A percentile compares a stretch with the other conserved stretches of the same genome.
phyloP scores from a whole-genome alignment of 2,797 vertebrate genomes.

The Odontamblyopus rebecca region DNA sequence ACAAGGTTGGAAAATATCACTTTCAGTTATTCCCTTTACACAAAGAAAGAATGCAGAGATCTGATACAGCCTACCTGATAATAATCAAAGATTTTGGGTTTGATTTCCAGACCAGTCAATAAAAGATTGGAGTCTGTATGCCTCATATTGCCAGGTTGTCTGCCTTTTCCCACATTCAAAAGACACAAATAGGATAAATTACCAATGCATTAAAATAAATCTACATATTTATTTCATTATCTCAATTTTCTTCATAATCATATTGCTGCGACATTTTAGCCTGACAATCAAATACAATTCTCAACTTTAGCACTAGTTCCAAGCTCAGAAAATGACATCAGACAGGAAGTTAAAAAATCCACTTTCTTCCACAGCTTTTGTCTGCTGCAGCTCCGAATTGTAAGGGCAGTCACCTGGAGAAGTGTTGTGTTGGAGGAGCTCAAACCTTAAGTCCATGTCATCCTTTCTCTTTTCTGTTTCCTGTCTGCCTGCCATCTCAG shows the following conservation, averaged over 20 bases:
- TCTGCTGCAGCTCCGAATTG: background rate
- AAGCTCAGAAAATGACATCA: background rate
- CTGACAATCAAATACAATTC: background rate
- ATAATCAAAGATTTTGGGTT: background rate
- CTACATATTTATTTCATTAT: background rate
- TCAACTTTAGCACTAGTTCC: background rate
- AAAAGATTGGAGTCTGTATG: background rate
- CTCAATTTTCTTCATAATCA: background rate
- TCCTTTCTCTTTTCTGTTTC: conserved; percentile 6
- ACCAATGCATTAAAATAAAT: background rate
- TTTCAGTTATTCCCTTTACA: background rate
- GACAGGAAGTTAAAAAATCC: background rate
- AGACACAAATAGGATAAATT: background rate
- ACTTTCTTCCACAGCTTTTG: background rate
- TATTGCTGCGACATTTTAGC: background rate
- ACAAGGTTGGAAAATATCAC: background rate
- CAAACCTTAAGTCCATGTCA: conserved; percentile 2
- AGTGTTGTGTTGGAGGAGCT: background rate
- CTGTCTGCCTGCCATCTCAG: conserved; percentile 4
- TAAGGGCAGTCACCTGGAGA: conserved; percentile 7
- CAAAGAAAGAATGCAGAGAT: background rate
- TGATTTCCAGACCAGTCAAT: background rate
- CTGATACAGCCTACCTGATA: background rate
- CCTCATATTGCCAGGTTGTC: background rate
- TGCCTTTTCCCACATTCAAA: background rate